Evolutionary conservation across 2,888 invertebrate species (phyloP), one percentile per base, ranked within the genome.

Genomic region (Sarcophaga carnaria): DNA sequence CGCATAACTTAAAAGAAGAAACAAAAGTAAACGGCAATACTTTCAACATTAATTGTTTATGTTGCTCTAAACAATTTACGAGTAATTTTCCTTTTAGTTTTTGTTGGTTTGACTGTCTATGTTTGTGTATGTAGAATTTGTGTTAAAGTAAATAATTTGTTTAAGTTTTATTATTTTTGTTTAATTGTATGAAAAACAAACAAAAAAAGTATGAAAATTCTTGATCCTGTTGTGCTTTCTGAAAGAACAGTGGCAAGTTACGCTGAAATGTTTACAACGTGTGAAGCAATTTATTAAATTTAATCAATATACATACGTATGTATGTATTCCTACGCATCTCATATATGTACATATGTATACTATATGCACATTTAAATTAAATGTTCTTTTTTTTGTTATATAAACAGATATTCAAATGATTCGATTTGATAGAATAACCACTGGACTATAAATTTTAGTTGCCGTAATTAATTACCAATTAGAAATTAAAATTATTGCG

Each of bases 241-340:
- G 45, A 22, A 54, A 59, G 27, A 80, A 63, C 62, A 76, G 71
- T 69, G 78, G 72, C 45, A 66, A 63, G 59, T 83, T 74, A 90
- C 89, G 90, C 88, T 91, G 91, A 91, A 92, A 92, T 91, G 90
- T 91, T 91, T 91, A 91, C 91, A 91, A 91, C 89, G 90, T 91
- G 91, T 90, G 91, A 91, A 92, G 88, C 89, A 89, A 90, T 90
- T 88, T 90, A 89, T 86, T 88, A 88, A 89, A 84, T 81, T 76
- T 77, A 79, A 88, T 75, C 71, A 69, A 76, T 69, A 63, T 67
- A 22, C 22, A 22, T 22, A 22, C 22, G 22, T 22, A 22, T 25
- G 25, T 60, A 14, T 49, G 49, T 14, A 49, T 10, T 37, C 54
- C 12, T 54, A 54, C 14, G 10, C 17, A 54, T 17, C 5, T 14